Conservation (phyloP, 2,888 invertebrate species). For the Neoitamus cyanurus region DNA sequence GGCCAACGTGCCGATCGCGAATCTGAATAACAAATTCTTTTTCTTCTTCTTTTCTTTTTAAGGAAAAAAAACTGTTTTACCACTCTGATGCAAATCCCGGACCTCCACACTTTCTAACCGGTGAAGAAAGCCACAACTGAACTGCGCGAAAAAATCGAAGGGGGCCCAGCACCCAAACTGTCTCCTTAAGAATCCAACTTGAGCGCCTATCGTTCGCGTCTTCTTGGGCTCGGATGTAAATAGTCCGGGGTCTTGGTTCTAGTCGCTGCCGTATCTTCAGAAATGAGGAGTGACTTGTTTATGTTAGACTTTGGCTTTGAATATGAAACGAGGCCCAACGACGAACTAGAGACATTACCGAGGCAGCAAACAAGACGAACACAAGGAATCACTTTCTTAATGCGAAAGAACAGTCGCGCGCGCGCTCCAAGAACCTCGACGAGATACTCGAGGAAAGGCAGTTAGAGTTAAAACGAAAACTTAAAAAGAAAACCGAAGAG, state of each 20-base stretch:
- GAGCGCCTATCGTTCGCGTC: neutral
- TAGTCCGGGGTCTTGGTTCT: conserved; percentile 12
- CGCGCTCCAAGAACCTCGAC: conserved; percentile 32
- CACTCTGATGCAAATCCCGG: neutral
- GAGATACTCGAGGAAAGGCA: conserved; percentile 40
- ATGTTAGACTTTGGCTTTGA: conserved; percentile 36
- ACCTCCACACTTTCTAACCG: conserved; percentile 25
- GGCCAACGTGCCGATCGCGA: neutral
- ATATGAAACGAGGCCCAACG: conserved; percentile 33
- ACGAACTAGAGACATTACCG: conserved; percentile 23
- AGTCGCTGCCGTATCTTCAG: conserved; percentile 29
- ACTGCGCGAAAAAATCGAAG: neutral
- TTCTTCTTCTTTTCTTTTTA: neutral
- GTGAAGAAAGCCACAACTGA: neutral
- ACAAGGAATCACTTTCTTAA: conserved; percentile 44
- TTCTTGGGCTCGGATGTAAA: neutral
- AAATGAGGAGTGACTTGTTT: conserved; percentile 26
- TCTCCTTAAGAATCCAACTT: conserved; percentile 30
- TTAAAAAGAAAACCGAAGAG: conserved; percentile 20
- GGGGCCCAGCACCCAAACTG: conserved; percentile 23
- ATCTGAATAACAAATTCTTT: conserved; percentile 17
- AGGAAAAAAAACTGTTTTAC: conserved; percentile 6
- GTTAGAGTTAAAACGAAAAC: conserved; percentile 33
- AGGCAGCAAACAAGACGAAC: conserved; percentile 17
- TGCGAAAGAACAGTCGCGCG: conserved; percentile 41